phyloP scores from a whole-genome alignment of 2,797 vertebrate genomes.

The Tympanoctomys barrerae region DNA sequence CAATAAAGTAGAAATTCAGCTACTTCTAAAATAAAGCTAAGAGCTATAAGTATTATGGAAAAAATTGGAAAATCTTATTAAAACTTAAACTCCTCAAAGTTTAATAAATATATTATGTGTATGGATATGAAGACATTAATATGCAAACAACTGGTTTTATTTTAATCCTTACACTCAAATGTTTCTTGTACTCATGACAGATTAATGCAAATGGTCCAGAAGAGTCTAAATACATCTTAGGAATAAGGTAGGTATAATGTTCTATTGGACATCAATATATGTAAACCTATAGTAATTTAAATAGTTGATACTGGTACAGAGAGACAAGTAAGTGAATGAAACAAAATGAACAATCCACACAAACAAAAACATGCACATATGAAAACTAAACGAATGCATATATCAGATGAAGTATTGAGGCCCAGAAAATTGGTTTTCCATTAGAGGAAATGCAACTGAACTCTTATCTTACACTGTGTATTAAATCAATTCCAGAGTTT shows the following conservation, averaged over 20 bases:
- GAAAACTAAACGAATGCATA: not conserved
- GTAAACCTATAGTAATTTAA: not conserved
- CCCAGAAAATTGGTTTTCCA: not conserved
- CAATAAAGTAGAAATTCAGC: not conserved
- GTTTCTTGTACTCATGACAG: not conserved
- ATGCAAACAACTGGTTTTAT: not conserved
- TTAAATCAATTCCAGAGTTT: not conserved
- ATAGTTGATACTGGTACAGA: not conserved
- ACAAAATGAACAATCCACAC: not conserved
- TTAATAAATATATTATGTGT: not conserved
- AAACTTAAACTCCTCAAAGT: not conserved
- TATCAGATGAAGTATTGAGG: not conserved
- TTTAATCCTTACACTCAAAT: slow-evolving; percentile 17
- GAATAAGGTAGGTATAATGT: not conserved
- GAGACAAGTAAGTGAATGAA: not conserved
- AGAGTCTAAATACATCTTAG: not conserved
- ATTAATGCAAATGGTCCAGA: not conserved
- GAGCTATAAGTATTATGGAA: not conserved
- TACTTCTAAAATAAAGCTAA: not conserved
- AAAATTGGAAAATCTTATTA: not conserved
- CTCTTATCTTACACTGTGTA: not conserved
- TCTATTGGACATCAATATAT: not conserved
- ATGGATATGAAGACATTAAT: not conserved
- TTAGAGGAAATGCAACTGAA: not conserved
- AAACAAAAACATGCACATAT: not conserved